Percentiles rank a stretch among this genome's conserved stretches.
Conservation (phyloP, 2,113 vertebrate species). For the Forbesichthys agassizii region DNA sequence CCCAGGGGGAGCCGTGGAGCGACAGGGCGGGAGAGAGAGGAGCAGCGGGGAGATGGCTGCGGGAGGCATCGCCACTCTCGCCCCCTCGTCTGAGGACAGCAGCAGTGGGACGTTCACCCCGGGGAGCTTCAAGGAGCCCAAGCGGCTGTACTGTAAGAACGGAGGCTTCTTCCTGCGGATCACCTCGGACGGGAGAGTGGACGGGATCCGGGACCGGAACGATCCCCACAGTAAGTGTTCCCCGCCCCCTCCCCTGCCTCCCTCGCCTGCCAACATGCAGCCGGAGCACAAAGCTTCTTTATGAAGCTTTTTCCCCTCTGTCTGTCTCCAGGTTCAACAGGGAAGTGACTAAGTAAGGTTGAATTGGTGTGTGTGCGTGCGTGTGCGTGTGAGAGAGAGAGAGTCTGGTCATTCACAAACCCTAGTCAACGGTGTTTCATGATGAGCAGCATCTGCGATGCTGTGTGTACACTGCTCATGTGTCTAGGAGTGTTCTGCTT, state of each 20-base stretch:
- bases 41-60: constrained; percentile 78
- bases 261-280: constrained; percentile 14
- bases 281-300: constrained; percentile 59
- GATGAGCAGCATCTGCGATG: too few species aligned
- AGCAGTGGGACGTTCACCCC: constrained; percentile 81
- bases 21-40: constrained; percentile 28
- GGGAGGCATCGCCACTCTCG: constrained; percentile 87
- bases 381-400: constrained; percentile 39
- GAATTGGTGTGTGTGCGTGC: background rate
- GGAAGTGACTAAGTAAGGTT: constrained; percentile 40
- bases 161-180: constrained; percentile 95
- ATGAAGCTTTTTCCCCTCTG: constrained; percentile 8
- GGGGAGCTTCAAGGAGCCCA: constrained; percentile 91
- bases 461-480: background rate
- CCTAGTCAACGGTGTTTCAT: background rate
- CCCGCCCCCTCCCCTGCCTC: constrained; percentile 2
- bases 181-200: constrained; percentile 87
- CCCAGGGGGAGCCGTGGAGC: constrained; percentile 48
- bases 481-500: too few species aligned
- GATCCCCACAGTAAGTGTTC: constrained; percentile 89
- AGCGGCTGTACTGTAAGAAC: constrained; percentile 95
- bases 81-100: constrained; percentile 81
- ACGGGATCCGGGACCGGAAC: constrained; percentile 91
- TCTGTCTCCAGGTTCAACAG: constrained; percentile 15
- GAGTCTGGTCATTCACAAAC: constrained; percentile 42